Percentiles rank a stretch among this genome's conserved stretches.
Conservation (phyloP, 2,888 invertebrate species). For the Cosmia pyralina region DNA sequence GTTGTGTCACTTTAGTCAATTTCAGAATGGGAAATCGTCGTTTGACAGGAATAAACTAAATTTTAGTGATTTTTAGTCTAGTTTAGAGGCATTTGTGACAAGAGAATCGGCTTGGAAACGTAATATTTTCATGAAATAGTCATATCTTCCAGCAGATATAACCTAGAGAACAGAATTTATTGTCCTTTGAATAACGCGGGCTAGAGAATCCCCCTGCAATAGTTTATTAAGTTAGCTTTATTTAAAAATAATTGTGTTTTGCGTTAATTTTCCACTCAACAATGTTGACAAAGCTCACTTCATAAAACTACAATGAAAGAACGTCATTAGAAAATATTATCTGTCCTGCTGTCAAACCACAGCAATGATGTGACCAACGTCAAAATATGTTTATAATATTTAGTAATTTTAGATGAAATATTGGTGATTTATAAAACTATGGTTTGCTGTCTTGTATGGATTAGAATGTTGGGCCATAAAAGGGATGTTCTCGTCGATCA, state of each 20-base stretch:
- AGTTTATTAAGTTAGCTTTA: neutral
- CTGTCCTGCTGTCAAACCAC: constrained; percentile 4
- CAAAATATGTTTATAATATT: neutral
- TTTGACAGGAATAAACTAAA: no score
- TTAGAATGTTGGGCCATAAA: neutral
- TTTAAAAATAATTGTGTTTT: neutral
- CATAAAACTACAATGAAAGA: neutral
- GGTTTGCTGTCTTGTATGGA: neutral
- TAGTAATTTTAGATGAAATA: neutral
- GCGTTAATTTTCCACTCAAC: neutral
- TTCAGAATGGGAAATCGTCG: no score
- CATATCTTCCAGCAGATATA: no score
- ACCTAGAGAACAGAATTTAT: neutral
- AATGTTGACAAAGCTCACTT: neutral
- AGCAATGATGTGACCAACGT: constrained; percentile 2
- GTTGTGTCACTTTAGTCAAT: no score
- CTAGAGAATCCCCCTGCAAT: neutral
- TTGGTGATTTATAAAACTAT: neutral
- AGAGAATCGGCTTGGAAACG: neutral
- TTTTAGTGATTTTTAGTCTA: no score
- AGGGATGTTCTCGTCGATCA: neutral
- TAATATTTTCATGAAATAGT: neutral
- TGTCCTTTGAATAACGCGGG: no score
- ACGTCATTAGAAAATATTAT: neutral
- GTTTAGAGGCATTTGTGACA: no score